These are phyloP conservation scores for Micrastur ruficollis DNA, from an alignment of 2,797 vertebrate species.

Conservation along the genomic window DNA sequence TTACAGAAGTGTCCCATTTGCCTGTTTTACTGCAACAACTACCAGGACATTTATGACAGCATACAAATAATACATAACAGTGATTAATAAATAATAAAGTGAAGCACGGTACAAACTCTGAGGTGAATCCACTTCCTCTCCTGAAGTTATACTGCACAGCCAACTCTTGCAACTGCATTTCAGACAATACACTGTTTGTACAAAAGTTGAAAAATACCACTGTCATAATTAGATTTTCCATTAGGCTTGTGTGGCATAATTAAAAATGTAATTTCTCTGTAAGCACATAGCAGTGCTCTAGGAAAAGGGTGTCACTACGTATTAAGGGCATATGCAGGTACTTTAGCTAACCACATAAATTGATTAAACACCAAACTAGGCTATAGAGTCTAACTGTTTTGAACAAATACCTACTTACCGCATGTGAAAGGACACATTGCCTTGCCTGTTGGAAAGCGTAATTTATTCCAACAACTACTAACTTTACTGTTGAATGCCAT, in stretches of 20 bases:
- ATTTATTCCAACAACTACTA: background rate
- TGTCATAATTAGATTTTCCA: slow-evolving; percentile 75
- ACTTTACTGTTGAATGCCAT: background rate
- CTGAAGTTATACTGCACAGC: background rate
- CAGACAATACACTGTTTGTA: background rate
- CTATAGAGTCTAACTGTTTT: slow-evolving; percentile 35
- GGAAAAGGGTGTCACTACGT: slow-evolving; percentile 70
- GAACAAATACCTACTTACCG: slow-evolving; percentile 36
- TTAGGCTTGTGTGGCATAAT: slow-evolving; percentile 72
- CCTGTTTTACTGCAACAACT: background rate
- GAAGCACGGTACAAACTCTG: background rate
- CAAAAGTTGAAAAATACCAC: slow-evolving; percentile 48
- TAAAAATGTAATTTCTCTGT: slow-evolving; percentile 75
- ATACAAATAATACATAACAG: background rate
- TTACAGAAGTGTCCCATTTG: background rate
- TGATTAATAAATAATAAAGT: slow-evolving; percentile 15
- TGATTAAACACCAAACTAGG: slow-evolving; percentile 36
- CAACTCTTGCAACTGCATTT: background rate
- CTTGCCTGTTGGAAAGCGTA: background rate
- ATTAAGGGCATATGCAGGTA: slow-evolving; percentile 49
- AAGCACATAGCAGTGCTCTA: slow-evolving; percentile 50
- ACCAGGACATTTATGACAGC: background rate
- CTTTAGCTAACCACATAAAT: slow-evolving; percentile 9
- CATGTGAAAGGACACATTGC: background rate
- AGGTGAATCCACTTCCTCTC: background rate